phyloP scores from a whole-genome alignment of 2,113 vertebrate species.

The Patagioenas fasciata region DNA sequence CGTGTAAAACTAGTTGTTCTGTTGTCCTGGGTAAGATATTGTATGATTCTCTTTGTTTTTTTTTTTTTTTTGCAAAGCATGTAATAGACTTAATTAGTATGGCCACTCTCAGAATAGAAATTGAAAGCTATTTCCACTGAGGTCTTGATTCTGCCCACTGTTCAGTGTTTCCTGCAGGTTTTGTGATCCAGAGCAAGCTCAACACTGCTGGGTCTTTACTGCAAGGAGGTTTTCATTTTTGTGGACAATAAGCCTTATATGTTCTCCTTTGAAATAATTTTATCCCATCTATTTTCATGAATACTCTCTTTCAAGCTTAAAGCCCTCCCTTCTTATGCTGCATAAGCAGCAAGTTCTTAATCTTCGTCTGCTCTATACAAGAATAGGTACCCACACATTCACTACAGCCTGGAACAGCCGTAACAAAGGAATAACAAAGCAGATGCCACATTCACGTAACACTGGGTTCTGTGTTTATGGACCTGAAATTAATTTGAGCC shows the following conservation, averaged over 20 bases:
- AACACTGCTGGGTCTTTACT: neutral
- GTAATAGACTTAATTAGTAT: conserved; percentile 7
- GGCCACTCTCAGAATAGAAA: neutral
- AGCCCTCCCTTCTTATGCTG: neutral
- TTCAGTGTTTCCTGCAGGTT: neutral
- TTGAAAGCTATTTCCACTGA: neutral
- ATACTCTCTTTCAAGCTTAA: neutral
- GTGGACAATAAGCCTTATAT: neutral
- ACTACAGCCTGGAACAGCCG: neutral
- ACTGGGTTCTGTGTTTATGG: neutral
- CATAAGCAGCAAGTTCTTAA: neutral
- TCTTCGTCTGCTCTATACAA: neutral
- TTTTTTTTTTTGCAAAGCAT: neutral
- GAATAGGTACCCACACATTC: neutral
- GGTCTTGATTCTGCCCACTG: neutral
- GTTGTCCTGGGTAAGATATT: neutral
- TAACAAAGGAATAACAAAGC: neutral
- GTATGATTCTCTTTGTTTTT: neutral
- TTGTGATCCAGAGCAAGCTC: neutral
- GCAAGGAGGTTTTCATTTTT: neutral
- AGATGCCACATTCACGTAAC: neutral
- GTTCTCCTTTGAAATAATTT: neutral
- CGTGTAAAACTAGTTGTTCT: conserved; percentile 23
- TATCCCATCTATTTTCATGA: neutral
- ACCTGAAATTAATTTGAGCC: neutral